Percentiles rank a stretch among this genome's conserved stretches.
These are phyloP conservation scores for Lytechinus variegatus DNA, from an alignment of 35 echinoderm and acorn worm species.

Conservation along the genomic window DNA sequence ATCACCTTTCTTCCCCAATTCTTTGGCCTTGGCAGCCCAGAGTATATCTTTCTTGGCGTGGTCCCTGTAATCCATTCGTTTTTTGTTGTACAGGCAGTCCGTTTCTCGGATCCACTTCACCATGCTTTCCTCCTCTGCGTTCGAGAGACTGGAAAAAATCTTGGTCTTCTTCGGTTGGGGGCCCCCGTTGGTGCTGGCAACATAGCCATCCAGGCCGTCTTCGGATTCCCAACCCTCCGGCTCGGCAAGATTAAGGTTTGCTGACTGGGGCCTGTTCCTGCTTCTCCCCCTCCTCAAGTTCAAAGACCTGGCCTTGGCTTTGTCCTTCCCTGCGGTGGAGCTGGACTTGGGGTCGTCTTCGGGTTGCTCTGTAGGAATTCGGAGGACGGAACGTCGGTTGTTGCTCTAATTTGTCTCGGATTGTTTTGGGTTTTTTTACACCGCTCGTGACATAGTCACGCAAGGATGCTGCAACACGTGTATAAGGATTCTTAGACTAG, in stretches of 20 bases:
- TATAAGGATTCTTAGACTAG: not conserved
- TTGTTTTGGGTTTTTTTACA: not conserved
- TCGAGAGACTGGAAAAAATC: not conserved
- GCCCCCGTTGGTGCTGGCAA: not conserved
- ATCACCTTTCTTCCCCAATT: constrained; percentile 5
- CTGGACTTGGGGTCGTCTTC: not conserved
- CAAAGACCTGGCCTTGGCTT: not conserved
- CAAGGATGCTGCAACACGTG: not conserved
- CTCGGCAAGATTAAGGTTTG: not conserved
- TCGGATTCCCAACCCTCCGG: not conserved
- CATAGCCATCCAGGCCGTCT: not conserved
- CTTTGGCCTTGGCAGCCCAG: not conserved
- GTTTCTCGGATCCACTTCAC: not conserved
- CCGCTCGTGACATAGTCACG: not conserved
- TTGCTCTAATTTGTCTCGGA: not conserved
- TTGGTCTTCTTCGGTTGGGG: not conserved
- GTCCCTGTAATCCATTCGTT: not conserved
- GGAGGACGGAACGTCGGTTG: not conserved
- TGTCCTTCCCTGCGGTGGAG: not conserved
- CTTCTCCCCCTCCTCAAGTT: not conserved
- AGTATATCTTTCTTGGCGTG: not conserved
- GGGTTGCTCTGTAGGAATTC: not conserved
- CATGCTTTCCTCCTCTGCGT: not conserved
- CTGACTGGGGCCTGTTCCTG: not conserved
- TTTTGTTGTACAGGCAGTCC: not conserved